Percentiles rank a stretch among this genome's conserved stretches.
phyloP scores from a whole-genome alignment of 2,113 vertebrate genomes.

The Apodemus sylvaticus region DNA sequence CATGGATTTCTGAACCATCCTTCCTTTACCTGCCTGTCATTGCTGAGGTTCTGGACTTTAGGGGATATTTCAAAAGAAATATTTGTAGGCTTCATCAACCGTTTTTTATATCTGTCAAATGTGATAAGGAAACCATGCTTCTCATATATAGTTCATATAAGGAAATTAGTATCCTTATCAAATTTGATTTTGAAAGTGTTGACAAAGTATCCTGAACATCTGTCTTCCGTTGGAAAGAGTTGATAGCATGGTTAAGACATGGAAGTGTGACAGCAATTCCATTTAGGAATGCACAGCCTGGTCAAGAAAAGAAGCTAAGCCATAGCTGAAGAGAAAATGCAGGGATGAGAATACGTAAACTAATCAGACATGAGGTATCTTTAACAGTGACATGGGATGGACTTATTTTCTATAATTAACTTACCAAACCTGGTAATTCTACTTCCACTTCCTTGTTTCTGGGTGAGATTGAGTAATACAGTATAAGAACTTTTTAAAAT shows the following conservation, averaged over 20 bases:
- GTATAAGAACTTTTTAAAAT: background rate
- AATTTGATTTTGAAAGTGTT: background rate
- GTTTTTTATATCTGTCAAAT: background rate
- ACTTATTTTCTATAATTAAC: background rate
- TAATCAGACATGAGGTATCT: background rate
- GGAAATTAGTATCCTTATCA: background rate
- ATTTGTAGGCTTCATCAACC: background rate
- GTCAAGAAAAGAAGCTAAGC: background rate
- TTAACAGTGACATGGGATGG: background rate
- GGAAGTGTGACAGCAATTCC: no score
- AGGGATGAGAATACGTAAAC: background rate
- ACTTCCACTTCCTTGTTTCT: background rate
- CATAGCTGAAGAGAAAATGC: background rate
- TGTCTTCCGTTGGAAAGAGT: background rate
- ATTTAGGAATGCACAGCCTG: background rate
- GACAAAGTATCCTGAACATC: background rate
- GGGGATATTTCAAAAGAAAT: background rate
- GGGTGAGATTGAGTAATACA: background rate
- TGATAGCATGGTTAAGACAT: background rate
- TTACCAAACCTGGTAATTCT: conserved; percentile 16
- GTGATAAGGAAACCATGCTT: background rate
- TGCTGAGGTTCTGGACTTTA: background rate
- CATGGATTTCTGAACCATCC: background rate
- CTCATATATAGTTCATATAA: background rate
- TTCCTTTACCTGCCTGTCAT: background rate